phyloP scores from a whole-genome alignment of 2,113 vertebrate species.

The Esox niger region DNA sequence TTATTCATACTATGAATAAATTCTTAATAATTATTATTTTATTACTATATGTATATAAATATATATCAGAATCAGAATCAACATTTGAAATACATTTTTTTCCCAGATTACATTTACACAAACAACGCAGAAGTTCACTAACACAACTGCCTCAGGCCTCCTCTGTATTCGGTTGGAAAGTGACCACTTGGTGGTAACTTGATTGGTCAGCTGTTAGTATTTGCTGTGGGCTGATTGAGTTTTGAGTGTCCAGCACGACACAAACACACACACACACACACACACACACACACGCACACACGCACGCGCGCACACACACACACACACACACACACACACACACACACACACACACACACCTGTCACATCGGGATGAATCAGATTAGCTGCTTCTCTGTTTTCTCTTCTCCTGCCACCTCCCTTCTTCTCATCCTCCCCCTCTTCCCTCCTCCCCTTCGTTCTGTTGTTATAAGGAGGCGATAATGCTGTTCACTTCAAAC shows the following conservation, averaged over 20 bases:
- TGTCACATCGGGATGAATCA: slow-evolving; percentile 61
- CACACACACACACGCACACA: slow-evolving; percentile 39
- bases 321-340: too few relatives aligned
- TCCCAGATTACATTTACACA: too few relatives aligned
- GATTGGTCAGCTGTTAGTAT: slow-evolving; percentile 70
- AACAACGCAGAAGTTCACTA: too few relatives aligned
- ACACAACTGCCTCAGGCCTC: slow-evolving; percentile 65
- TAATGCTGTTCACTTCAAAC: slow-evolving; percentile 88
- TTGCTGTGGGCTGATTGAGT: slow-evolving; percentile 69
- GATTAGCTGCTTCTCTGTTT: slow-evolving; percentile 68
- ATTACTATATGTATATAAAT: too few relatives aligned
- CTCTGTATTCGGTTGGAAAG: slow-evolving; percentile 51
- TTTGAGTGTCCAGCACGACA: slow-evolving; percentile 62
- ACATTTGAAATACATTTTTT: too few relatives aligned
- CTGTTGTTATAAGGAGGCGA: slow-evolving; percentile 88
- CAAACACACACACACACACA: not conserved
- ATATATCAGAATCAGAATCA: too few relatives aligned
- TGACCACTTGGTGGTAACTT: slow-evolving; percentile 45
- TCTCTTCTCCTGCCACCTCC: slow-evolving; percentile 25
- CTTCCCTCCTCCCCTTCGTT: slow-evolving; percentile 18
- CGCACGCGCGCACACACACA: too few relatives aligned
- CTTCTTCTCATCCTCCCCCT: too few relatives aligned
- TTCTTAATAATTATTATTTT: too few relatives aligned
- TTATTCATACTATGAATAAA: too few relatives aligned
- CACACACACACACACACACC: slow-evolving; percentile 38